Base-by-base conservation (phyloP, 2,888 invertebrate genomes). In the Drosophila neonasuta region DNA sequence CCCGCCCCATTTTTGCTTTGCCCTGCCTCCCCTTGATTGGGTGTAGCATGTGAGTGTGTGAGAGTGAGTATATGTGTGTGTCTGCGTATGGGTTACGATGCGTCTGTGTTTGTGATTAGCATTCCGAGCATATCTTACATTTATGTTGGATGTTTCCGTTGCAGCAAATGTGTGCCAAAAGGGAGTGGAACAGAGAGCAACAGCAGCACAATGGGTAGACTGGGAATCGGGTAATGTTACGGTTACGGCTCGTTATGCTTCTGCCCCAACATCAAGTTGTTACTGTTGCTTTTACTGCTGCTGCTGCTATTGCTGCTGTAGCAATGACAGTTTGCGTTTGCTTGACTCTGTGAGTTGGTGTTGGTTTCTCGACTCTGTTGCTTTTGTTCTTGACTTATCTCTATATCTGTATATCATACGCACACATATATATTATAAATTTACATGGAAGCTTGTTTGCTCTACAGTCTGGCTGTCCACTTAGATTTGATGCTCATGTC, bases 181-280 rank as follows among this genome's bases (percentile, higher is more conserved):
- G 34, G 50, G 72, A 55, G 57, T 32, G 48, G 20, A 20, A 20
- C 30, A 57, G 42, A 10, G 11, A 30, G 15, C 5, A 36, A 34
- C 8, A 36, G 45, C 13, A 24, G 34, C 34, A 32, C 45, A 62
- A 58, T 64, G 45, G 57, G 36, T 48, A 48, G 51, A 56, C 68
- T 68, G 86, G 72, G 76, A 70, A 68, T 79, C 76, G 87, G 85
- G 72, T 86, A 78, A 80, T 83, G 86, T 82, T 82, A 82, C 82
- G 74, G 86, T 84, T 80, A 88, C 79, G 88, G 87, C 86, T 87
- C 88, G 88, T 88, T 88, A 87, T 87, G 80, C 80, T 78, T 74
- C 68, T 68, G 58, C 71, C 52, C 48, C 30, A 68, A 42, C 73
- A 85, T 77, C 69, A 71, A 73, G 71, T 58, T 77, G 68, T 77